Conservation (phyloP, 2,888 invertebrate genomes). For the Pristionchus fissidentatus region DNA sequence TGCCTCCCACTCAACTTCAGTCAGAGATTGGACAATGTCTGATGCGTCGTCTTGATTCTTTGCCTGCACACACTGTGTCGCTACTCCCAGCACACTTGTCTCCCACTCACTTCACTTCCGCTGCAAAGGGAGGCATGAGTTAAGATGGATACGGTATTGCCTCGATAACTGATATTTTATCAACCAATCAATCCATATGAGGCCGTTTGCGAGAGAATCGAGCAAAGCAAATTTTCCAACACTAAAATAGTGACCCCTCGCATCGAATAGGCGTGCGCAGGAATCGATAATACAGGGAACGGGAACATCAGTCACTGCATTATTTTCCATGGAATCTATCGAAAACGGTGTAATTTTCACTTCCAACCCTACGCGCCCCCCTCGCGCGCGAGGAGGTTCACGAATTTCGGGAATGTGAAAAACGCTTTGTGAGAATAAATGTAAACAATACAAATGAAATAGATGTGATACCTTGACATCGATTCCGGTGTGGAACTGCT, state of each 20-base stretch:
- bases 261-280: conserved; percentile 82
- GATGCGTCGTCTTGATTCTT: conserved; percentile 99
- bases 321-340: no score
- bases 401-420: no score
- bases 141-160: conserved; percentile 3
- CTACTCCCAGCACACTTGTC: conserved; percentile 99
- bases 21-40: conserved; percentile 98
- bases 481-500: conserved; percentile 99
- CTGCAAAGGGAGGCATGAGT: conserved; percentile 81
- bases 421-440: no score
- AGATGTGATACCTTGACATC: conserved; percentile 91
- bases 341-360: no score
- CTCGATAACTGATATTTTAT: not conserved
- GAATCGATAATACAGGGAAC: conserved; percentile 99
- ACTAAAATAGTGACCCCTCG: no score
- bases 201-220: conserved; percentile 54
- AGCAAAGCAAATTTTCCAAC: conserved; percentile 80
- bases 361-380: no score
- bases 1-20: conserved; percentile 83
- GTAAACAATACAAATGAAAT: no score
- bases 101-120: conserved; percentile 98
- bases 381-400: no score
- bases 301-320: no score
- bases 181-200: not conserved
- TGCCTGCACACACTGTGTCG: conserved; percentile 99